A percentile compares a stretch with the other conserved stretches of the same genome.
Evolutionary conservation across 2,888 invertebrate species (phyloP).

Genomic region (Synanthedon tipuliformis): DNA sequence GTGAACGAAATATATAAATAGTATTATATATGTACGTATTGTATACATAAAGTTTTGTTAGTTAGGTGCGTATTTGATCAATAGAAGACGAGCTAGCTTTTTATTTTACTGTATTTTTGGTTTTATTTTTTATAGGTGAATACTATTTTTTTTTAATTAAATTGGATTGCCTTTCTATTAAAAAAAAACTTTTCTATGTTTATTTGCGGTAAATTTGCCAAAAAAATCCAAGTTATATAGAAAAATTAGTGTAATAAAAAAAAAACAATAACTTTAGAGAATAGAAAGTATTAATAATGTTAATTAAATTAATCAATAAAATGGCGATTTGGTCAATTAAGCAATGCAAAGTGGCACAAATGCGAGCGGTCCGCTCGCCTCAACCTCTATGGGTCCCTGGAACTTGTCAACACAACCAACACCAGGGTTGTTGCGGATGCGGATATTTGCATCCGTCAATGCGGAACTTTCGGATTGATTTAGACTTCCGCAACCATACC

Average conservation of each 20-base stretch:
- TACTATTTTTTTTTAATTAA: too few relatives aligned
- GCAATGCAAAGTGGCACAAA: slow-evolving; percentile 28
- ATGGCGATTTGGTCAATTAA: slow-evolving; percentile 44
- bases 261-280: slow-evolving; percentile 18
- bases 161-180: too few relatives aligned
- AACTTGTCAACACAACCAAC: neutral
- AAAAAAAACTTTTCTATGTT: neutral
- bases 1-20: neutral
- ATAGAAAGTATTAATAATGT: slow-evolving; percentile 38
- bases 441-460: too few relatives aligned
- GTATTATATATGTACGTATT: neutral
- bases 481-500: too few relatives aligned
- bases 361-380: slow-evolving; percentile 7
- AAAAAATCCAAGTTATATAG: slow-evolving; percentile 20
- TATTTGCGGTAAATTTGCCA: slow-evolving; percentile 32
- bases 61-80: too few relatives aligned
- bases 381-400: slow-evolving; percentile 9
- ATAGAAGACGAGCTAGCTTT: too few relatives aligned
- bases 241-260: slow-evolving; percentile 19
- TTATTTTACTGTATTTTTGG: too few relatives aligned
- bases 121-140: too few relatives aligned
- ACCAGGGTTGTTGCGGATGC: too few relatives aligned
- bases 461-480: too few relatives aligned
- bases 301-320: slow-evolving; percentile 27
- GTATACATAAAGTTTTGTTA: neutral